phyloP scores from a whole-genome alignment of 2,113 vertebrate species.

The Tretioscincus oriximinensis region DNA sequence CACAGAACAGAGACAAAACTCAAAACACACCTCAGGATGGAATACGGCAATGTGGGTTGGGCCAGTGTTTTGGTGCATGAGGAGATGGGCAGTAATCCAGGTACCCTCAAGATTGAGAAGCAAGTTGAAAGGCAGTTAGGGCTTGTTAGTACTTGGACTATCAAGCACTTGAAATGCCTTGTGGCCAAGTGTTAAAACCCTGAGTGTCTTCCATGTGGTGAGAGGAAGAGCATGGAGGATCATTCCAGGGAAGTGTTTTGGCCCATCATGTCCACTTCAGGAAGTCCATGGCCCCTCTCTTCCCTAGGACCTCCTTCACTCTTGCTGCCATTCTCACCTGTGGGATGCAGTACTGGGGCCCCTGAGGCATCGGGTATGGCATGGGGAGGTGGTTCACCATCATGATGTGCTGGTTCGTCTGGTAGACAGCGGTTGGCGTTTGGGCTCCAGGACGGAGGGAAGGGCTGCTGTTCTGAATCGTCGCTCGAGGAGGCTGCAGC shows the following conservation, averaged over 20 bases:
- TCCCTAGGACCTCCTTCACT: not conserved
- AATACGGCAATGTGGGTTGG: not conserved
- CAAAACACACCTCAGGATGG: not conserved
- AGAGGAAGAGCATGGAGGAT: no score
- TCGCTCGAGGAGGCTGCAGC: constrained; percentile 89
- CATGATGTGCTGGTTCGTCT: constrained; percentile 94
- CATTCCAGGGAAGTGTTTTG: no score
- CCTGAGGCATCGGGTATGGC: constrained; percentile 92
- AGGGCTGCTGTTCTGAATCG: constrained; percentile 87
- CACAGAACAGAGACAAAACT: not conserved
- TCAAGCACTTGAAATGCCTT: no score
- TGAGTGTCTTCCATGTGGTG: no score
- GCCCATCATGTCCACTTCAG: no score
- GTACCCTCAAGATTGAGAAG: no score
- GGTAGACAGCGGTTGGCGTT: constrained; percentile 88
- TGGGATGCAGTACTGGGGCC: constrained; percentile 95
- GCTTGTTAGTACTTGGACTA: no score
- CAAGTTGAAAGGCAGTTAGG: no score
- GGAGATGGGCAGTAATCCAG: no score
- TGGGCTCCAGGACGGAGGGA: constrained; percentile 91
- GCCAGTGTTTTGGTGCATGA: no score
- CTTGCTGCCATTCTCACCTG: constrained; percentile 73
- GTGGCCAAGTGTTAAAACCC: no score
- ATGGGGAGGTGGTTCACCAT: constrained; percentile 92
- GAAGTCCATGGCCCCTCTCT: not conserved